These are phyloP conservation scores for Nematostella vectensis DNA, from an alignment of 92 coral and sea anemone genomes.

Conservation along the genomic window DNA sequence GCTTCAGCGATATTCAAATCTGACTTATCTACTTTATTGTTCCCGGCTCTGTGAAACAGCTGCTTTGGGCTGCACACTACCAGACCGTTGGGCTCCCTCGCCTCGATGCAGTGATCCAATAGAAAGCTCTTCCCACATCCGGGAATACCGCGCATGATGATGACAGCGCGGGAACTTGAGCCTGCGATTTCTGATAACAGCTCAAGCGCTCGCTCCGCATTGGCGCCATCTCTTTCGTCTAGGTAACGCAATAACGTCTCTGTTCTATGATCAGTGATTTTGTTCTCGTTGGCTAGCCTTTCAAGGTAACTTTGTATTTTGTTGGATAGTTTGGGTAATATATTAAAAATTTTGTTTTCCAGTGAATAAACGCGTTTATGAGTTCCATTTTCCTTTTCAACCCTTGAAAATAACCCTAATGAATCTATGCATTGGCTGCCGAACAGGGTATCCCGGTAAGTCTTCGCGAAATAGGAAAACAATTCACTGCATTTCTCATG, in stretches of 20 bases:
- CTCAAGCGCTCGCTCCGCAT: slow-evolving; percentile 15
- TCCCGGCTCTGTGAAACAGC: slow-evolving; percentile 57
- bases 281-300: slow-evolving; percentile 12
- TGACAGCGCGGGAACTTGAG: slow-evolving; percentile 21
- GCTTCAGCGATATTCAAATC: slow-evolving; percentile 74
- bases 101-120: slow-evolving; percentile 53
- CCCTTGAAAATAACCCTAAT: slow-evolving; percentile 43
- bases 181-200: background rate
- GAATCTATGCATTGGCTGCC: slow-evolving; percentile 41
- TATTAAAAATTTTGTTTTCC: slow-evolving; percentile 43
- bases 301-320: slow-evolving; percentile 36
- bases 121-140: slow-evolving; percentile 71
- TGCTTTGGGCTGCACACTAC: slow-evolving; percentile 48
- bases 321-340: slow-evolving; percentile 36
- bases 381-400: slow-evolving; percentile 50
- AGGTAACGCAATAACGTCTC: slow-evolving; percentile 16
- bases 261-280: slow-evolving; percentile 14
- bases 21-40: slow-evolving; percentile 30
- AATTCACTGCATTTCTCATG: slow-evolving; percentile 5
- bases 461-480: slow-evolving; percentile 24
- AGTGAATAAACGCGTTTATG: slow-evolving; percentile 30
- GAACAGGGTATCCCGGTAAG: slow-evolving; percentile 26
- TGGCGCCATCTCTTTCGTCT: slow-evolving; percentile 1
- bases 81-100: slow-evolving; percentile 14
- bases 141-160: slow-evolving; percentile 67